Conservation (phyloP, 2,113 vertebrate species). For the Dasyprocta punctata region DNA sequence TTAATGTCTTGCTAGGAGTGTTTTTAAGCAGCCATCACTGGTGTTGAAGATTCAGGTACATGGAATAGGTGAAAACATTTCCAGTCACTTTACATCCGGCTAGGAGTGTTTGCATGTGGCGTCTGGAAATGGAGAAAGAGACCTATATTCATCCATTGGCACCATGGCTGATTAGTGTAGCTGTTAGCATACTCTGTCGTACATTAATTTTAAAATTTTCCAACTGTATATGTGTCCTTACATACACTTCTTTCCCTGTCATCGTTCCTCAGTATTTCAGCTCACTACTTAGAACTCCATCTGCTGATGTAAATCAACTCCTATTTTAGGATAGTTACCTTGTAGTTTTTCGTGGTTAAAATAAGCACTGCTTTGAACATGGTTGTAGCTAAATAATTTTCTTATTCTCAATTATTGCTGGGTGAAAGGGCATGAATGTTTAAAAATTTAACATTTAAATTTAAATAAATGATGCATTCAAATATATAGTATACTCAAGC, state of each 20-base stretch:
- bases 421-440: neutral
- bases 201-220: neutral
- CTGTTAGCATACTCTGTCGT: neutral
- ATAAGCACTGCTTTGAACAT: slow-evolving; percentile 29
- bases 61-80: neutral
- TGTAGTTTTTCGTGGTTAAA: slow-evolving; percentile 28
- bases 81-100: neutral
- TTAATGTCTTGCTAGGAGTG: neutral
- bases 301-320: neutral
- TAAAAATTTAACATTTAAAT: slow-evolving; percentile 18
- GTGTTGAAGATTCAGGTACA: neutral
- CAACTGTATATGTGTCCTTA: neutral
- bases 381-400: neutral
- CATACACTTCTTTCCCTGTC: neutral
- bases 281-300: neutral
- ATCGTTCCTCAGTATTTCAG: neutral
- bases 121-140: neutral
- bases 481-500: neutral
- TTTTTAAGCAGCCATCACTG: neutral
- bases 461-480: neutral
- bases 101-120: neutral
- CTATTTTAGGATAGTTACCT: neutral
- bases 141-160: neutral
- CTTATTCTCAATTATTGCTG: neutral
- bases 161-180: neutral